phyloP scores from a whole-genome alignment of 2,888 invertebrate genomes.

The Laspeyria flexula region DNA sequence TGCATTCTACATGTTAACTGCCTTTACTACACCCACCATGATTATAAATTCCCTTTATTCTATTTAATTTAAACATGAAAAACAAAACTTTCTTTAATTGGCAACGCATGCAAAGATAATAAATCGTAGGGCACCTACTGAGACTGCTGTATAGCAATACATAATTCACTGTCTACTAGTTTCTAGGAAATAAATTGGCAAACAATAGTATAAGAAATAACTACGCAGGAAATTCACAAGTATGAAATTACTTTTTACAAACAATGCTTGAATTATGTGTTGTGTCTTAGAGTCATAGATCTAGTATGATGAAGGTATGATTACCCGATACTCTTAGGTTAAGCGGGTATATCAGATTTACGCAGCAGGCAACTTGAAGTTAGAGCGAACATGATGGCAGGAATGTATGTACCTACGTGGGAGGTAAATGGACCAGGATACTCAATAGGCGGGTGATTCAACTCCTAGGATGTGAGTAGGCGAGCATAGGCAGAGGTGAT shows the following conservation, averaged over 20 bases:
- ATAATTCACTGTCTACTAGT: slow-evolving; percentile 19
- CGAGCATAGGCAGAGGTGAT: slow-evolving; percentile 43
- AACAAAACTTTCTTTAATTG: slow-evolving; percentile 48
- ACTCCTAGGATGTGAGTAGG: slow-evolving; percentile 53
- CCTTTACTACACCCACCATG: slow-evolving; percentile 60
- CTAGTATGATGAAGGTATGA: slow-evolving; percentile 35
- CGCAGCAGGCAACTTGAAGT: slow-evolving; percentile 19
- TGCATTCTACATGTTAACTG: slow-evolving; percentile 62
- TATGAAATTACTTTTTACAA: slow-evolving; percentile 37
- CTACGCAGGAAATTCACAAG: slow-evolving; percentile 37
- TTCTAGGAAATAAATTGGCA: slow-evolving; percentile 28
- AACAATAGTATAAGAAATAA: slow-evolving; percentile 46
- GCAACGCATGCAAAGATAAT: slow-evolving; percentile 26
- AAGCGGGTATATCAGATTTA: slow-evolving; percentile 33
- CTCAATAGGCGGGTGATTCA: slow-evolving; percentile 48
- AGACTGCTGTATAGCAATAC: slow-evolving; percentile 3
- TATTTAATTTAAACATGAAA: slow-evolving; percentile 32
- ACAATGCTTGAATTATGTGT: slow-evolving; percentile 40
- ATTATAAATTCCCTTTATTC: slow-evolving; percentile 41
- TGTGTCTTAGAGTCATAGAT: slow-evolving; percentile 19
- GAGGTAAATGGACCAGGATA: slow-evolving; percentile 59
- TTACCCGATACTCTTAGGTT: slow-evolving; percentile 16
- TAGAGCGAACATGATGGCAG: slow-evolving; percentile 29
- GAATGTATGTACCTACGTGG: slow-evolving; percentile 48
- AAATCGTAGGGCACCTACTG: slow-evolving; percentile 21